Evolutionary conservation across 2,797 vertebrate species (phyloP), one percentile per base, ranked within the genome.

Genomic region (Emys orbicularis): DNA sequence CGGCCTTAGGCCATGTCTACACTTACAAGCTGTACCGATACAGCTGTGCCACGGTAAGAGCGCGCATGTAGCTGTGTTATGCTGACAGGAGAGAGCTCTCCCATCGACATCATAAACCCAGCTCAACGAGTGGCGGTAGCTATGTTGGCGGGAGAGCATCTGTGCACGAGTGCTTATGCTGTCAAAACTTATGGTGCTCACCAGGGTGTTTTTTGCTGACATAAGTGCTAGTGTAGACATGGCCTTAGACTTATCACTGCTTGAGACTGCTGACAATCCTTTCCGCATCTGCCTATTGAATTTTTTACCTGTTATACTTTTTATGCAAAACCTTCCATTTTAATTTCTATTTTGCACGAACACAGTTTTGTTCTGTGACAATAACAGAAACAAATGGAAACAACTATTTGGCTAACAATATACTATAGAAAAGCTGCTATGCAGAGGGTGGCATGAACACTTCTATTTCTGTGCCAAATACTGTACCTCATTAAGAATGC

Each of bases 361-460:
- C 76, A 83, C 18, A 84, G 12, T 88, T 90, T 3, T n/a, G 83
- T 81, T 87, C 83, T 83, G 84, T 41, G 56, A 57, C 61, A 87
- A 21, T 4, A 88, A 80, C 41, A 92, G 89, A 90, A 96, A 92
- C 87, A 93, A 95, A 94, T 87, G 74, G 84, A 87, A 92, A 53
- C 2, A n/a, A 83, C 57, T 54, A 96, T 96, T 86, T 82, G 76
- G 89, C 68, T 95, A 81, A 76, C 93, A 94, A 88, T 80, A 44
- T 2, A 76, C 59, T 93, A 87, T n/a, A 93, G 92, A 90, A 84
- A 29, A 93, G 57, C 87, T 86, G 89, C 85, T 88, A 1, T 85
- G 91, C 54, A 68, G 44, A 85, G 84, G 89, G 90, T 79, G 94
- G 84, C 54, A 89, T 79, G 8, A 37, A 37, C 5, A 19, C 8